A percentile compares a stretch with the other conserved stretches of the same genome.
These are phyloP conservation scores for Parauchenoglanis ngamensis DNA, from an alignment of 2,797 vertebrate genomes.

Conservation along the genomic window DNA sequence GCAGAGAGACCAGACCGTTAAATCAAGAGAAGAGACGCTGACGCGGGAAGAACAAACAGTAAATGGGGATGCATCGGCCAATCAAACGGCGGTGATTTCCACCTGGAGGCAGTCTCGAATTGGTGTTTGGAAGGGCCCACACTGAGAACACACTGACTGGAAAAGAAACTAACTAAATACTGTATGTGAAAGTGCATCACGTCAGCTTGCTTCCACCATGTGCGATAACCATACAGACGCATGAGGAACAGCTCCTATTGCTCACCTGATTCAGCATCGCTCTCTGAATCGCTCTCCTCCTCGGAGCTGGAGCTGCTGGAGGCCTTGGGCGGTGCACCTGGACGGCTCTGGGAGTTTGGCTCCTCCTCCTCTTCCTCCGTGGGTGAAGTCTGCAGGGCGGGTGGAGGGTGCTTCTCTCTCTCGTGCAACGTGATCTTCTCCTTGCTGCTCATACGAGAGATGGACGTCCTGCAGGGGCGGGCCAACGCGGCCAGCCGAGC, in stretches of 20 bases:
- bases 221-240: not conserved
- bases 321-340: slow-evolving; percentile 67
- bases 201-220: too few species aligned
- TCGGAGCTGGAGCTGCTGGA: slow-evolving; percentile 85
- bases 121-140: too few species aligned
- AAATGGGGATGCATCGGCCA: too few species aligned
- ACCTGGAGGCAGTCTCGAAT: too few species aligned
- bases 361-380: slow-evolving; percentile 82
- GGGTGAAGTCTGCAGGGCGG: slow-evolving; percentile 74
- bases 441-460: slow-evolving; percentile 88
- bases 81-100: too few species aligned
- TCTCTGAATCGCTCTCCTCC: slow-evolving; percentile 82
- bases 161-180: too few species aligned
- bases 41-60: too few species aligned
- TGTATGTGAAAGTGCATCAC: too few species aligned
- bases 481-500: slow-evolving; percentile 64
- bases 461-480: slow-evolving; percentile 81
- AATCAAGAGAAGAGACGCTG: too few species aligned
- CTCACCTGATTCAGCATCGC: slow-evolving; percentile 79
- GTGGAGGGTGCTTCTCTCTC: slow-evolving; percentile 79
- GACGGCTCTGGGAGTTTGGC: slow-evolving; percentile 59
- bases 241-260: not conserved
- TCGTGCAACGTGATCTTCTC: slow-evolving; percentile 84
- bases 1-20: too few species aligned
- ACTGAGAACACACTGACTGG: too few species aligned